phyloP scores from a whole-genome alignment of 2,888 invertebrate species.

The Cantharis lateralis region DNA sequence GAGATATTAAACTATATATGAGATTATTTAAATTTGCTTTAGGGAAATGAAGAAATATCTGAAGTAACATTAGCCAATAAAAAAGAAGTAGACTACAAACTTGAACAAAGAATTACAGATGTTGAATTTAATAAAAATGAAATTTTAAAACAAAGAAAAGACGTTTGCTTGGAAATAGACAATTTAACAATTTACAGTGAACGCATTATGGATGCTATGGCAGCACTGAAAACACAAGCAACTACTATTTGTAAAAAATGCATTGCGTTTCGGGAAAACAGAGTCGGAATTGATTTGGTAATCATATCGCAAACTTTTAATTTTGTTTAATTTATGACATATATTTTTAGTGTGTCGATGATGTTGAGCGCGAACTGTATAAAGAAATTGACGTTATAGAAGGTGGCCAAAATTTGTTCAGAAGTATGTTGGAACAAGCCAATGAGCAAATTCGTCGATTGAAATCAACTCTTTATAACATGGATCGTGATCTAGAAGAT shows the following conservation, averaged over 20 bases:
- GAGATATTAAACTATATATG: too few species aligned
- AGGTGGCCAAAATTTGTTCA: conserved; percentile 66
- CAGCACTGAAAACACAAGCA: conserved; percentile 68
- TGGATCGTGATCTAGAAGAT: conserved; percentile 83
- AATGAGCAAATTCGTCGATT: conserved; percentile 83
- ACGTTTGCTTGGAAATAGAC: conserved; percentile 78
- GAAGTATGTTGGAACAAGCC: conserved; percentile 74
- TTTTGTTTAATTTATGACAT: neutral
- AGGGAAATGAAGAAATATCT: conserved; percentile 73
- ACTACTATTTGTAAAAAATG: conserved; percentile 75
- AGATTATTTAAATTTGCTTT: conserved; percentile 23
- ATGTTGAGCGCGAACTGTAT: conserved; percentile 78
- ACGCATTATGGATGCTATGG: conserved; percentile 76
- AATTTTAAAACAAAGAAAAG: conserved; percentile 74
- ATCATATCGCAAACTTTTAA: neutral
- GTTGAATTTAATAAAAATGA: conserved; percentile 81
- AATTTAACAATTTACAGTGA: conserved; percentile 75
- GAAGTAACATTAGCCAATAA: conserved; percentile 76
- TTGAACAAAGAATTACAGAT: conserved; percentile 81
- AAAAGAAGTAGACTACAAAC: conserved; percentile 74
- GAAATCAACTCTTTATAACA: conserved; percentile 76
- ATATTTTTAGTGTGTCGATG: conserved; percentile 63
- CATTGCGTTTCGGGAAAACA: conserved; percentile 74
- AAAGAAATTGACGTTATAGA: conserved; percentile 79
- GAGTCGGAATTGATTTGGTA: conserved; percentile 79